Conservation (phyloP, 2,113 vertebrate genomes). For the Pithys albifrons region DNA sequence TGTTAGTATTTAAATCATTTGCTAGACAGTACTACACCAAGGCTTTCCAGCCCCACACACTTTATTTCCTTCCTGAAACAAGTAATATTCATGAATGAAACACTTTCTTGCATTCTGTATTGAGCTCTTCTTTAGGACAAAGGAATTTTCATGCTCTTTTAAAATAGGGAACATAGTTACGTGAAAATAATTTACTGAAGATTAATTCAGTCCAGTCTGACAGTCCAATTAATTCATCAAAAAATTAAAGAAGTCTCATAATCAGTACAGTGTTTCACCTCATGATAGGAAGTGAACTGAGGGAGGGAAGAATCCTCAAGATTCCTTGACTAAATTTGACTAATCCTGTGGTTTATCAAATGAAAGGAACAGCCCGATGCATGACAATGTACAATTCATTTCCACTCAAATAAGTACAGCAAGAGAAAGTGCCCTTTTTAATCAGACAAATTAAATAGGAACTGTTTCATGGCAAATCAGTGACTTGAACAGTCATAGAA, state of each 20-base stretch:
- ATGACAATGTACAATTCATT: not conserved
- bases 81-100: not conserved
- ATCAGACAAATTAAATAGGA: constrained; percentile 39
- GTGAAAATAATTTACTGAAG: not conserved
- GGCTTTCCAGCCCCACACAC: not conserved
- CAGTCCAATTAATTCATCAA: constrained; percentile 33
- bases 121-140: not conserved
- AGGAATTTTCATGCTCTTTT: not conserved
- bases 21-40: not conserved
- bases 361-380: not conserved
- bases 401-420: not conserved
- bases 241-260: constrained; percentile 10
- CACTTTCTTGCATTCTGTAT: not conserved
- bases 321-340: constrained; percentile 2
- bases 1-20: not conserved
- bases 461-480: constrained; percentile 31
- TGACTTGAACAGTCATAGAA: constrained; percentile 32
- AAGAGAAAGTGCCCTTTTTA: constrained; percentile 31
- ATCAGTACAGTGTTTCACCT: not conserved
- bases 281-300: not conserved
- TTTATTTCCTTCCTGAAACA: not conserved
- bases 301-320: not conserved
- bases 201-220: not conserved
- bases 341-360: constrained; percentile 36
- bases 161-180: not conserved